Percentiles rank a stretch among this genome's conserved stretches.
These are phyloP conservation scores for Pachypanchax playfairii DNA, from an alignment of 2,113 vertebrate genomes.

Conservation along the genomic window DNA sequence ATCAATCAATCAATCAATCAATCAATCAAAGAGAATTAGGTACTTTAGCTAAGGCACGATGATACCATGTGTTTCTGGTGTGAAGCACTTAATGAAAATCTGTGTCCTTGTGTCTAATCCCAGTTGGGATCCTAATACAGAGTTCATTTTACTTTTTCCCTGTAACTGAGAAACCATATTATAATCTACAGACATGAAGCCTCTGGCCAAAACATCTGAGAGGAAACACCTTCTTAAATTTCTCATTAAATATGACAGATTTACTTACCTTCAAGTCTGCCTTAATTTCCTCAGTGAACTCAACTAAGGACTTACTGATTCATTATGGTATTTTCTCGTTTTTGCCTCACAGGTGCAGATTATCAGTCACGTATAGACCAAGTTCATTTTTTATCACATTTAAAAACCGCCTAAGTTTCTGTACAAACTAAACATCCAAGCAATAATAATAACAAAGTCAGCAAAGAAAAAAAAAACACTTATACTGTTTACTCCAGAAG, in stretches of 20 bases:
- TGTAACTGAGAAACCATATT: slow-evolving; percentile 57
- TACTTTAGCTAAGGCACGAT: slow-evolving; percentile 27
- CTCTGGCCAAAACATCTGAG: slow-evolving; percentile 66
- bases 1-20: too few relatives aligned
- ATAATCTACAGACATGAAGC: slow-evolving; percentile 61
- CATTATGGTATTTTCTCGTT: not conserved
- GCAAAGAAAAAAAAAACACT: not conserved
- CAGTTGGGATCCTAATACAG: slow-evolving; percentile 60
- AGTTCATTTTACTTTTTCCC: slow-evolving; percentile 43
- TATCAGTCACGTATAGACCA: not conserved
- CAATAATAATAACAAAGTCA: not conserved
- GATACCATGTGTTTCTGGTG: slow-evolving; percentile 37
- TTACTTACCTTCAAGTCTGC: slow-evolving; percentile 39
- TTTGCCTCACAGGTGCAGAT: slow-evolving; percentile 32
- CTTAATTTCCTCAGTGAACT: slow-evolving; percentile 34
- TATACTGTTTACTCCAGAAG: slow-evolving; percentile 12
- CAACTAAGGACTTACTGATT: not conserved
- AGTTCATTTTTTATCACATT: not conserved
- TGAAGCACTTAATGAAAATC: slow-evolving; percentile 54
- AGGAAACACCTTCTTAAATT: slow-evolving; percentile 52
- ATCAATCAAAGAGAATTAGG: slow-evolving; percentile 55
- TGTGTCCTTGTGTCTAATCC: slow-evolving; percentile 60
- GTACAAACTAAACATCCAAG: not conserved
- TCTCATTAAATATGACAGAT: slow-evolving; percentile 59
- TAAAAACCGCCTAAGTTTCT: too few relatives aligned